phyloP scores from a whole-genome alignment of 2,113 vertebrate species.

The Grammomys surdaster region DNA sequence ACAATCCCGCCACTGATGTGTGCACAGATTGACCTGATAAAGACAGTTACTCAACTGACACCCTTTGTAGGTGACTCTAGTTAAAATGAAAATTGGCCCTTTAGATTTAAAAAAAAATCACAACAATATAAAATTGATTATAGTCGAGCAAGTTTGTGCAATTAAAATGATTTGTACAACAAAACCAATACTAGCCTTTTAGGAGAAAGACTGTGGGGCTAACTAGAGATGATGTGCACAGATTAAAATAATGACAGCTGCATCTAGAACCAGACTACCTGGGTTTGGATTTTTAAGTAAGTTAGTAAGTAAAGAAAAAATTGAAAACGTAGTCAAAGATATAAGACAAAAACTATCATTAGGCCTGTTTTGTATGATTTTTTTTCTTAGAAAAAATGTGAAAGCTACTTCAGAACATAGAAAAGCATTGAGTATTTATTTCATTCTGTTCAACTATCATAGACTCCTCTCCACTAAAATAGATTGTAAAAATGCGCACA shows the following conservation, averaged over 20 bases:
- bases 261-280: neutral
- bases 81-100: neutral
- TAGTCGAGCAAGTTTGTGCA: neutral
- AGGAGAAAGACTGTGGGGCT: neutral
- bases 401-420: neutral
- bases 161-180: neutral
- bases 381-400: neutral
- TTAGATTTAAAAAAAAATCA: conserved; percentile 5
- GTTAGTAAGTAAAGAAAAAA: conserved; percentile 14
- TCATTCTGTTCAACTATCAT: neutral
- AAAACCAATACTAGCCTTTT: neutral
- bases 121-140: neutral
- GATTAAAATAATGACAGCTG: neutral
- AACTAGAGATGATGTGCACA: neutral
- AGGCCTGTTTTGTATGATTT: neutral
- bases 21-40: neutral
- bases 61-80: neutral
- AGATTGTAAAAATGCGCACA: neutral
- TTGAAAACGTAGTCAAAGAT: neutral
- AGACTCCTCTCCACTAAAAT: neutral
- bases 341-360: neutral
- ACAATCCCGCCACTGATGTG: neutral
- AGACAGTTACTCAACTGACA: neutral
- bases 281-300: neutral
- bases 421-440: neutral